Evolutionary conservation across 2,888 invertebrate genomes (phyloP).

Genomic region (Meliscaeva auricollis): DNA sequence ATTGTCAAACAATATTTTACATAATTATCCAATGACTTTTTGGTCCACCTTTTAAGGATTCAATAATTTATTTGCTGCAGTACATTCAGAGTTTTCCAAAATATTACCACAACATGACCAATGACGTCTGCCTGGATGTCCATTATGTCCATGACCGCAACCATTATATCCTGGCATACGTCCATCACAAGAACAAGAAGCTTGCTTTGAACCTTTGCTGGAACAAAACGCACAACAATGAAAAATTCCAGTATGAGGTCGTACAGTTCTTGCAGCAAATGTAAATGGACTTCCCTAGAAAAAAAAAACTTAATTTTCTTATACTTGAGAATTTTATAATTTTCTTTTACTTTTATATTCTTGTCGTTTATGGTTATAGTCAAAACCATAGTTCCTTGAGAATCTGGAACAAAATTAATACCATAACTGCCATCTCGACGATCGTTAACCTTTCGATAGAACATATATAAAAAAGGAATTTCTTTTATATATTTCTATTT

Average conservation of each 20-base stretch:
- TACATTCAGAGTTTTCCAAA: constrained; percentile 87
- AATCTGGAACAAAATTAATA: constrained; percentile 87
- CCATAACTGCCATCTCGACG: constrained; percentile 88
- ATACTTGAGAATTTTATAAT: neutral
- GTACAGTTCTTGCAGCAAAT: constrained; percentile 87
- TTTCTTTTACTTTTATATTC: constrained; percentile 86
- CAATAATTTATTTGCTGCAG: constrained; percentile 83
- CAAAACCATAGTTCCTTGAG: constrained; percentile 87
- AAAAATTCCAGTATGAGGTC: constrained; percentile 89
- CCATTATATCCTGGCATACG: constrained; percentile 91
- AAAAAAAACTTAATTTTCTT: constrained; percentile 1
- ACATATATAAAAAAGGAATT: constrained; percentile 76
- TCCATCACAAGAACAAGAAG: constrained; percentile 89
- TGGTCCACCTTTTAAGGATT: constrained; percentile 76
- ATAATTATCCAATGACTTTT: neutral
- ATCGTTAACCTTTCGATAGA: constrained; percentile 85
- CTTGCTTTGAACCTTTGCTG: constrained; percentile 89
- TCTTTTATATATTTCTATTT: no score
- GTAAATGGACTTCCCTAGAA: constrained; percentile 89
- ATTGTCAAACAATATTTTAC: constrained; percentile 30
- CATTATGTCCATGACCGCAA: constrained; percentile 92
- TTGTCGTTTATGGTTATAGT: constrained; percentile 87
- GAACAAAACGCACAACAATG: constrained; percentile 94
- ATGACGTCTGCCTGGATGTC: constrained; percentile 91
- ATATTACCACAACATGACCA: constrained; percentile 93